phyloP scores from a whole-genome alignment of 2,888 invertebrate species.

The Clusia tigrina region DNA sequence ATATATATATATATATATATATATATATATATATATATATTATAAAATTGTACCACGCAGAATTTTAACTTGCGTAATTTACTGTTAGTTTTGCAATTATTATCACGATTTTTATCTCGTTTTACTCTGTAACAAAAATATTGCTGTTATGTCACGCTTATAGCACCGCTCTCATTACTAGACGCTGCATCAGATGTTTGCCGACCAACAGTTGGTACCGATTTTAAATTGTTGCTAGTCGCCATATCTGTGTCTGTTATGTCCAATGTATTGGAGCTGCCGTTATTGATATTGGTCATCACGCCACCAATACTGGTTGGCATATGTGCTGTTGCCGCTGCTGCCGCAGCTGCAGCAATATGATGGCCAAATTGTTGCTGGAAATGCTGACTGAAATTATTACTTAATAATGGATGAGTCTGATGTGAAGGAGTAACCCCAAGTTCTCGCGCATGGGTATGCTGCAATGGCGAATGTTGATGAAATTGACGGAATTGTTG shows the following conservation, averaged over 20 bases:
- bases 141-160: constrained; percentile 62
- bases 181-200: constrained; percentile 17
- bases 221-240: constrained; percentile 31
- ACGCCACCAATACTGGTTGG: constrained; percentile 34
- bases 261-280: constrained; percentile 10
- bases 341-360: constrained; percentile 43
- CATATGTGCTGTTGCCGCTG: constrained; percentile 29
- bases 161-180: constrained; percentile 56
- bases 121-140: constrained; percentile 24
- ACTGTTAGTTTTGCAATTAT: constrained; percentile 15
- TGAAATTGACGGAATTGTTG: constrained; percentile 31
- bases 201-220: constrained; percentile 25
- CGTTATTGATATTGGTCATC: constrained; percentile 18
- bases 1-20: constrained; percentile 22
- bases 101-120: constrained; percentile 25
- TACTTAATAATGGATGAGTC: constrained; percentile 45
- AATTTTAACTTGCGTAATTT: too few species aligned
- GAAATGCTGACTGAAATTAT: constrained; percentile 57
- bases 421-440: constrained; percentile 31
- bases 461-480: constrained; percentile 12
- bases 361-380: constrained; percentile 58
- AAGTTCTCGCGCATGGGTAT: constrained; percentile 24
- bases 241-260: background rate
- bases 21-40: constrained; percentile 12
- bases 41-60: too few species aligned